phyloP scores from a whole-genome alignment of 1,140 invertebrate species.

The Riptortus pedestris region DNA sequence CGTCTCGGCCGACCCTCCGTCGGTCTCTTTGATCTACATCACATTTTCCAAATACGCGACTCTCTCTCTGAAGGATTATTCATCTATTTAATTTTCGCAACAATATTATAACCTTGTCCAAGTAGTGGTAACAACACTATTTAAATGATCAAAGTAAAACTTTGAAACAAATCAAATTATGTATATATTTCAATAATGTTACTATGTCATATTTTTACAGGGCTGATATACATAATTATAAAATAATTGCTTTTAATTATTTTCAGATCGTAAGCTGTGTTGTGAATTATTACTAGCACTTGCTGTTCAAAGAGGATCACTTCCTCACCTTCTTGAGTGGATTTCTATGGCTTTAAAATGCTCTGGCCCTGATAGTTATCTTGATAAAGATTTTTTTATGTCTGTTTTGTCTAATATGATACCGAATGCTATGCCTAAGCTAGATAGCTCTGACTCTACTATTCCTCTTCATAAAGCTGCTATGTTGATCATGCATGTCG shows the following conservation, averaged over 20 bases:
- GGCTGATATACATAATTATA: neutral
- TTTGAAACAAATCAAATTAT: no score
- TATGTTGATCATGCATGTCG: slow-evolving; percentile 44
- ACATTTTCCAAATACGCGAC: no score
- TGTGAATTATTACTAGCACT: slow-evolving; percentile 48
- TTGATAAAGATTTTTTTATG: slow-evolving; percentile 23
- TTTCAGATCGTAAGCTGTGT: slow-evolving; percentile 40
- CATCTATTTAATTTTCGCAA: no score
- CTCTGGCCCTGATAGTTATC: slow-evolving; percentile 26
- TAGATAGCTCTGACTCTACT: slow-evolving; percentile 23
- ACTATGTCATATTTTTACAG: no score
- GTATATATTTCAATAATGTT: no score
- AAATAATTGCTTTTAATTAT: neutral
- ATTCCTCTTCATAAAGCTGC: slow-evolving; percentile 44
- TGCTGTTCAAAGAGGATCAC: slow-evolving; percentile 50
- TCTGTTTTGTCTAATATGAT: slow-evolving; percentile 12
- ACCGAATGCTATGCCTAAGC: neutral
- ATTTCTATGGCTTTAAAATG: slow-evolving; percentile 47
- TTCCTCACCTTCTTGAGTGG: slow-evolving; percentile 53
- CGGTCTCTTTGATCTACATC: no score
- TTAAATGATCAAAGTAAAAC: no score
- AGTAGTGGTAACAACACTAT: no score
- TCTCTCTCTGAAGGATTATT: no score
- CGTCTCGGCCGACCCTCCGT: no score
- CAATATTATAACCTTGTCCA: no score